A percentile compares a stretch with the other conserved stretches of the same genome.
Conservation (phyloP, 2,113 vertebrate genomes). For the Coracopsis vasa region DNA sequence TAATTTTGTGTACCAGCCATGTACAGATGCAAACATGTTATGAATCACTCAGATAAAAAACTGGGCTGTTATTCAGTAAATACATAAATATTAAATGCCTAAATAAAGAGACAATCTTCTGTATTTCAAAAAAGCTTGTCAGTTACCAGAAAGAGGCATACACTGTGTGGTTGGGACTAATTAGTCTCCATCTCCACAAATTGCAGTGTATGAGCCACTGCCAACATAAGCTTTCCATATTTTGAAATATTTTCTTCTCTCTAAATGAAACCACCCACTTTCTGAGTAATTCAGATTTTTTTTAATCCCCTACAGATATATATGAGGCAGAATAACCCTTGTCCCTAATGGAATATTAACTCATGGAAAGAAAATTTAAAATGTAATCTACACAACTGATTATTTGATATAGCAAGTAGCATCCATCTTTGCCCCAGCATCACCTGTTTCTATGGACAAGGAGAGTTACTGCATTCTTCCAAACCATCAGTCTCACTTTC, state of each 20-base stretch:
- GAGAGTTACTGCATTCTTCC: background rate
- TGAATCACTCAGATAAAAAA: constrained; percentile 29
- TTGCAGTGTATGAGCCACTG: constrained; percentile 34
- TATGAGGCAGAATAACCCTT: constrained; percentile 41
- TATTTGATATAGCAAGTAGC: background rate
- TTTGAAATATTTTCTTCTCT: constrained; percentile 61
- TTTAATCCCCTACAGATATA: constrained; percentile 32
- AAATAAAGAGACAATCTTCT: constrained; percentile 37
- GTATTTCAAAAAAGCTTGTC: constrained; percentile 5
- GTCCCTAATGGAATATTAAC: constrained; percentile 13
- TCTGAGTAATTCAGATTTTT: constrained; percentile 50
- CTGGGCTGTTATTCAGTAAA: constrained; percentile 16
- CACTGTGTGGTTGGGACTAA: constrained; percentile 10
- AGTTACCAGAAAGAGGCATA: constrained; percentile 41
- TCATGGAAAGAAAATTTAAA: constrained; percentile 48
- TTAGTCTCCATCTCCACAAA: constrained; percentile 41
- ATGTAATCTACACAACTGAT: background rate
- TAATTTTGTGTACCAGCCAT: background rate
- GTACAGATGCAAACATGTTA: background rate
- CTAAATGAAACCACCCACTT: constrained; percentile 62
- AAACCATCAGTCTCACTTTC: background rate
- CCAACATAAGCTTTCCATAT: constrained; percentile 66
- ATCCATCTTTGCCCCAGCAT: background rate
- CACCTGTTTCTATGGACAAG: constrained; percentile 13
- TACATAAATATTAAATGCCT: constrained; percentile 39